A percentile compares a stretch with the other conserved stretches of the same genome.
Evolutionary conservation across 1,140 invertebrate genomes (phyloP).

Genomic region (Centruroides sculpturatus): DNA sequence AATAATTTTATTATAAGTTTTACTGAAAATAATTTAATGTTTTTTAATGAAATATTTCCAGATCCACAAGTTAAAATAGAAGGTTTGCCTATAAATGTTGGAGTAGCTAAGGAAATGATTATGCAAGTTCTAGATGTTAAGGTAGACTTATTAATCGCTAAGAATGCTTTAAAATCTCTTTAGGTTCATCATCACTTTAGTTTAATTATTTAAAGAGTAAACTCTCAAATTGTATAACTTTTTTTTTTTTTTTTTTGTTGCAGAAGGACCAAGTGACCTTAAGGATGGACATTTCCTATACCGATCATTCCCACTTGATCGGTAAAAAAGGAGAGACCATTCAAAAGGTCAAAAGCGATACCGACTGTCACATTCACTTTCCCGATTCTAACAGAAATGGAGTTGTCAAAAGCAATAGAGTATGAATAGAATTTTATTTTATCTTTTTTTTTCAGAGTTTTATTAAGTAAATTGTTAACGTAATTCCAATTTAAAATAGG

Average conservation of each 20-base stretch:
- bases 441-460: no score
- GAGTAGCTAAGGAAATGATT: constrained; percentile 67
- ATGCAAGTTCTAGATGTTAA: constrained; percentile 72
- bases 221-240: no score
- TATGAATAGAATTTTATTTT: constrained; percentile 24
- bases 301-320: constrained; percentile 95
- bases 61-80: constrained; percentile 89
- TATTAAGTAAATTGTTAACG: background rate
- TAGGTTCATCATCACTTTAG: no score
- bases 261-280: constrained; percentile 80
- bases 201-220: no score
- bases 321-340: constrained; percentile 89
- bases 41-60: constrained; percentile 25
- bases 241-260: constrained; percentile 33
- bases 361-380: constrained; percentile 92
- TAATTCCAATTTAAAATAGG: constrained; percentile 25
- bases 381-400: constrained; percentile 92
- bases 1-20: no score
- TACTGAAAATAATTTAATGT: no score
- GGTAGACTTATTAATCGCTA: constrained; percentile 36
- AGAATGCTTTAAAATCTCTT: no score
- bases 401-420: constrained; percentile 85
- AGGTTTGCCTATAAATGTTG: constrained; percentile 56
- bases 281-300: constrained; percentile 96
- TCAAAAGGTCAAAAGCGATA: constrained; percentile 90